Evolutionary conservation across 2,113 vertebrate species (phyloP).

Genomic region (Varanus salvator): DNA sequence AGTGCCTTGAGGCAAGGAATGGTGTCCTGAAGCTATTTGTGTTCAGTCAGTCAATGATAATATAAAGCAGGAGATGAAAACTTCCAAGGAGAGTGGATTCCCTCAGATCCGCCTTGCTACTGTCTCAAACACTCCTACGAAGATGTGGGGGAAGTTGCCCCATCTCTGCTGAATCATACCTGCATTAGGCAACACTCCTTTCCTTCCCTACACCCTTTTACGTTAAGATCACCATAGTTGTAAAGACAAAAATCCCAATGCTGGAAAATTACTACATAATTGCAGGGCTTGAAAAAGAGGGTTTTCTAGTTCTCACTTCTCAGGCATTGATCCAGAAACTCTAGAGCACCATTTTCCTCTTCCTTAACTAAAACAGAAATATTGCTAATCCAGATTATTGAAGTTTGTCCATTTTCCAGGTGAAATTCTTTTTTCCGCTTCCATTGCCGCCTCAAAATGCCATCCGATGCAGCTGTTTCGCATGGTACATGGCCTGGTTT

Average conservation of each 20-base stretch:
- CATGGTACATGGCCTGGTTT: too few relatives aligned
- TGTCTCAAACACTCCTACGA: too few relatives aligned
- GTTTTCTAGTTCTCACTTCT: background rate
- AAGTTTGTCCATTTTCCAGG: background rate
- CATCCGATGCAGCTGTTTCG: too few relatives aligned
- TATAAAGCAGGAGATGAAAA: background rate
- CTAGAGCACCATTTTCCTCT: background rate
- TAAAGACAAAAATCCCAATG: background rate
- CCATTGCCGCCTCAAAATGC: too few relatives aligned
- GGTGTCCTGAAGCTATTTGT: background rate
- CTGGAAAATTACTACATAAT: background rate
- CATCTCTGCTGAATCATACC: background rate
- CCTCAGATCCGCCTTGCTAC: too few relatives aligned
- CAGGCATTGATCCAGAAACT: background rate
- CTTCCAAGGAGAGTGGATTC: too few relatives aligned
- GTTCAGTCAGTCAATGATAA: background rate
- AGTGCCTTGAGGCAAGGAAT: too few relatives aligned
- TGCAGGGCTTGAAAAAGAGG: background rate
- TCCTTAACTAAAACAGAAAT: background rate
- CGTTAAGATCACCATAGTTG: background rate
- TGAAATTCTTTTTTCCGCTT: too few relatives aligned
- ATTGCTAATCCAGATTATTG: constrained; percentile 8
- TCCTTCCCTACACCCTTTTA: too few relatives aligned
- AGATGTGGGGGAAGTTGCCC: background rate
- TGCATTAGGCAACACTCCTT: background rate